Percentiles rank a stretch among this genome's conserved stretches.
phyloP scores from a whole-genome alignment of 2,888 invertebrate species.

The Antheraea yamamai region DNA sequence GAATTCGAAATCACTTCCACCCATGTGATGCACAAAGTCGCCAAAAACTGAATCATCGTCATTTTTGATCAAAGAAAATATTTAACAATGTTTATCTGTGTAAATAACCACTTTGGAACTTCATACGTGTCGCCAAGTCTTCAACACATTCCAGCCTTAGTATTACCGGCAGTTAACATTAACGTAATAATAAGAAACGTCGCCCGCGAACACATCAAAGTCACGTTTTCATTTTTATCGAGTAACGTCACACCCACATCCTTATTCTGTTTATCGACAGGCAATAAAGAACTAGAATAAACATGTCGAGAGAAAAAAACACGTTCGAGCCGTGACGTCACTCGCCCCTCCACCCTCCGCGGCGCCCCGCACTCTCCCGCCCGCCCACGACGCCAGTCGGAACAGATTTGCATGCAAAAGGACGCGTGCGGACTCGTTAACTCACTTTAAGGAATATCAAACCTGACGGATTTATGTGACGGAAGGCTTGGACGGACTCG shows the following conservation, averaged over 20 bases:
- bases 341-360: not conserved
- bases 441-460: not conserved
- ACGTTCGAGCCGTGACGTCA: slow-evolving; percentile 2
- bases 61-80: not conserved
- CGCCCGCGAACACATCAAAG: not conserved
- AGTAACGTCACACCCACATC: not conserved
- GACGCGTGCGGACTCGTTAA: slow-evolving; percentile 3
- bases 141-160: not conserved
- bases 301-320: slow-evolving; percentile 15
- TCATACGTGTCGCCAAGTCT: not conserved
- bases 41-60: too few species aligned
- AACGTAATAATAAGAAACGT: not conserved
- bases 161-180: too few species aligned
- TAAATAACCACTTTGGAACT: not conserved
- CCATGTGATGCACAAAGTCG: too few species aligned
- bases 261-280: slow-evolving; percentile 15
- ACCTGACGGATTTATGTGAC: not conserved
- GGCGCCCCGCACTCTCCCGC: not conserved
- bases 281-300: slow-evolving; percentile 22
- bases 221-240: not conserved
- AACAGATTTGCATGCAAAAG: slow-evolving; percentile 8
- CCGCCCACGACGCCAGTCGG: not conserved
- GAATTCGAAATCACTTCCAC: too few species aligned
- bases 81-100: not conserved
- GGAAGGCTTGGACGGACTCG: not conserved